These are phyloP conservation scores for Didymodactylos carnosus DNA, from an alignment of 2,888 invertebrate species.

Conservation along the genomic window DNA sequence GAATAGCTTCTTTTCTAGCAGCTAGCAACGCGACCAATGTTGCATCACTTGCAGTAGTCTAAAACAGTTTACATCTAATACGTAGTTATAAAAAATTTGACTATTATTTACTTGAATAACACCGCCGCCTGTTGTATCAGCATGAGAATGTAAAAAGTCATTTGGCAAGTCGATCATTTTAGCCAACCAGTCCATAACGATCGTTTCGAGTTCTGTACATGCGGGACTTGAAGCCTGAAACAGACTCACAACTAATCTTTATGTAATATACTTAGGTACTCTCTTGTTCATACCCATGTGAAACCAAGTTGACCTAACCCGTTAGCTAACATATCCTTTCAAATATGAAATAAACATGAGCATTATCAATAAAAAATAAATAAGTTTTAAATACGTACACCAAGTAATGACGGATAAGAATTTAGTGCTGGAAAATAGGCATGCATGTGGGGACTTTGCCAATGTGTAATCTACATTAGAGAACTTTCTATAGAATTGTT, in stretches of 20 bases:
- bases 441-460: slow-evolving; percentile 95
- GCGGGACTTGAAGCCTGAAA: slow-evolving; percentile 78
- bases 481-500: too few species aligned
- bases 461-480: slow-evolving; percentile 52
- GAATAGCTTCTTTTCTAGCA: slow-evolving; percentile 44
- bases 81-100: neutral
- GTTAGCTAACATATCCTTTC: slow-evolving; percentile 78
- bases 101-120: slow-evolving; percentile 57
- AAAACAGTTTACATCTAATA: slow-evolving; percentile 16
- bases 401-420: slow-evolving; percentile 74
- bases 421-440: slow-evolving; percentile 88
- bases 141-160: slow-evolving; percentile 63
- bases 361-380: neutral
- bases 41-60: slow-evolving; percentile 84
- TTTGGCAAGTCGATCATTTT: slow-evolving; percentile 88
- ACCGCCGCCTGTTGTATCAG: slow-evolving; percentile 57
- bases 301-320: slow-evolving; percentile 81
- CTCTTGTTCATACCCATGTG: slow-evolving; percentile 51
- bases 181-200: slow-evolving; percentile 90
- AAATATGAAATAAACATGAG: neutral
- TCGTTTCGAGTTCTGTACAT: slow-evolving; percentile 84
- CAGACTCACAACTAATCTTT: too few species aligned
- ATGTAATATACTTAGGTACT: too few species aligned
- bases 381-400: slow-evolving; percentile 25
- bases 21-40: slow-evolving; percentile 79